These are phyloP conservation scores for Aphodius granarius DNA, from an alignment of 2,888 invertebrate species.

Conservation along the genomic window DNA sequence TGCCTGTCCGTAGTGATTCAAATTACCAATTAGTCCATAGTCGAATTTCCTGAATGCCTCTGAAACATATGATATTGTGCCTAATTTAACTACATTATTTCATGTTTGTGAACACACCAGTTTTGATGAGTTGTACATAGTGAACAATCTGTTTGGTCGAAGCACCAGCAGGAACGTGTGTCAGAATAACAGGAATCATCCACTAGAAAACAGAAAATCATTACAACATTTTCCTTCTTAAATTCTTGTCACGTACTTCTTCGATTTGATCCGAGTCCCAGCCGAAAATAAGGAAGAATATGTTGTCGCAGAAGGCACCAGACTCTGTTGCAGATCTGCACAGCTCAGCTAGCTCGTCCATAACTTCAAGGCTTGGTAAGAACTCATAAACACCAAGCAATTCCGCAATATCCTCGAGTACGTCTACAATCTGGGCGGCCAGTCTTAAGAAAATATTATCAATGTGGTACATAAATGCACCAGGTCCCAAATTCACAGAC, in stretches of 20 bases:
- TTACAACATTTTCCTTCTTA: constrained; percentile 53
- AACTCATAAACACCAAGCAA: constrained; percentile 64
- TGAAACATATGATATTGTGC: no score
- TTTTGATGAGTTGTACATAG: constrained; percentile 33
- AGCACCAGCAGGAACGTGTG: constrained; percentile 37
- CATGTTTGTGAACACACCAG: no score
- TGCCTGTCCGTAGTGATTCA: constrained; percentile 38
- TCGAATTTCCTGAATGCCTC: constrained; percentile 25
- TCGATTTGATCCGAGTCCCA: constrained; percentile 61
- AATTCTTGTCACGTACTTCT: no score
- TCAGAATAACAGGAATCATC: constrained; percentile 33
- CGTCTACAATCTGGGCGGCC: background rate
- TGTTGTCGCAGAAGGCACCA: constrained; percentile 64
- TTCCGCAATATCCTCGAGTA: constrained; percentile 39
- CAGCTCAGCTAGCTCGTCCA: constrained; percentile 56
- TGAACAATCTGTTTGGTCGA: constrained; percentile 35
- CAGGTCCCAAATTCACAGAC: constrained; percentile 68
- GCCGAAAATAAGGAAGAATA: constrained; percentile 67
- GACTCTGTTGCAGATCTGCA: constrained; percentile 60
- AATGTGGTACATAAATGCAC: constrained; percentile 56
- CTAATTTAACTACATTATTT: no score
- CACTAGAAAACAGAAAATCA: no score
- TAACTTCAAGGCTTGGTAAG: constrained; percentile 59
- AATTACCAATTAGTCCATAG: constrained; percentile 22
- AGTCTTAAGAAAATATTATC: constrained; percentile 11